Percentiles rank a stretch among this genome's conserved stretches.
Conservation (phyloP, 2,113 vertebrate genomes). For the Acrocephalus kingi region DNA sequence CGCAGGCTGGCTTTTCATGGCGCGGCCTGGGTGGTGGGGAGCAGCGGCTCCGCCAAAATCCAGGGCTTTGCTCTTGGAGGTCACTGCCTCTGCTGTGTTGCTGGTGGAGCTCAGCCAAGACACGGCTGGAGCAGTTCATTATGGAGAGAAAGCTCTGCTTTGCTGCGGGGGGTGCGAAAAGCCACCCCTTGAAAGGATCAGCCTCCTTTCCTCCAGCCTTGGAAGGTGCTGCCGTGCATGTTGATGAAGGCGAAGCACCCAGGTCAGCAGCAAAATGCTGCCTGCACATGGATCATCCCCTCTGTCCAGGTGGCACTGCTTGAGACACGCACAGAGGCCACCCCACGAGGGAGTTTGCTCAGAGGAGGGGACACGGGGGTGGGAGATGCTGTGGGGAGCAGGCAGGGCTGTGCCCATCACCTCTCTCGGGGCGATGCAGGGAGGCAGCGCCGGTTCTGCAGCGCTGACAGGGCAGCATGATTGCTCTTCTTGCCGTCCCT, state of each 20-base stretch:
- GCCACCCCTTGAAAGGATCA: background rate
- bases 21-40: background rate
- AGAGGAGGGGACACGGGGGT: background rate
- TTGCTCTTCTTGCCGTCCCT: conserved; percentile 20
- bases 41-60: background rate
- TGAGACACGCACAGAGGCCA: background rate
- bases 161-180: background rate
- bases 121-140: background rate
- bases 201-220: background rate
- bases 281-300: background rate
- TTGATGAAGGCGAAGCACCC: conserved; percentile 28
- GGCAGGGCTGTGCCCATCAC: background rate
- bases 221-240: conserved; percentile 6
- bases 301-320: accelerated
- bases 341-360: background rate
- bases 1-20: background rate
- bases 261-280: background rate
- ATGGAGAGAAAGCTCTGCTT: background rate
- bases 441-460: background rate
- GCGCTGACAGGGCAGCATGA: background rate
- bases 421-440: background rate
- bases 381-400: background rate
- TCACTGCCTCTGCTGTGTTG: background rate
- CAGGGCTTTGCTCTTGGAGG: background rate
- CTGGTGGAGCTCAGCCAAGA: background rate